Evolutionary conservation across 2,113 vertebrate genomes (phyloP).

Genomic region (Myotis lucifugus): DNA sequence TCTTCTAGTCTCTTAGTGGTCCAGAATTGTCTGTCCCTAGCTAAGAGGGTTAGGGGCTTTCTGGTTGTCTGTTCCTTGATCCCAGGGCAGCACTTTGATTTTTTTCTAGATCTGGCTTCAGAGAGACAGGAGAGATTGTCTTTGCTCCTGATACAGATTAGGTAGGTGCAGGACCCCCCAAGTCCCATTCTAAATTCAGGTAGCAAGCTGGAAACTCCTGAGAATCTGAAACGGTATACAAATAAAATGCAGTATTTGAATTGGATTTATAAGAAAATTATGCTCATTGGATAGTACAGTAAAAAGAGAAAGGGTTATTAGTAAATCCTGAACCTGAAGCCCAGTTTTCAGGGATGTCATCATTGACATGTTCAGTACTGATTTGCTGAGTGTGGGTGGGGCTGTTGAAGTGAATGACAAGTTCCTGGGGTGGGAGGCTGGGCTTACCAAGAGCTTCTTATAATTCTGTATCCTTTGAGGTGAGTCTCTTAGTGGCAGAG

Average conservation of each 20-base stretch:
- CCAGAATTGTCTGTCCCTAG: not conserved
- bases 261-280: not conserved
- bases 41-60: not conserved
- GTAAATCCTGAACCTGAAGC: not conserved
- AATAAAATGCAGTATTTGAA: not conserved
- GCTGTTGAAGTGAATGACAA: not conserved
- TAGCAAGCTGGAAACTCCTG: not conserved
- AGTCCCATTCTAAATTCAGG: not conserved
- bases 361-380: accelerated
- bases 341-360: not conserved
- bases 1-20: not conserved
- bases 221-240: not conserved
- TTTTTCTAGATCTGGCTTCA: not conserved
- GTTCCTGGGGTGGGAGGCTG: not conserved
- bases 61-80: not conserved
- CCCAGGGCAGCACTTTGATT: not conserved
- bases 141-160: not conserved
- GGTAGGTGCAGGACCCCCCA: no score
- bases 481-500: not conserved
- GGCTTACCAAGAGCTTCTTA: not conserved
- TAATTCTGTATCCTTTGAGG: not conserved
- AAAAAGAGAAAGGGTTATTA: not conserved
- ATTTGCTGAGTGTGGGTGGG: not conserved
- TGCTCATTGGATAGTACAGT: not conserved
- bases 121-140: not conserved